These are phyloP conservation scores for Lampris megalopsis DNA, from an alignment of 2,113 vertebrate species.

Conservation along the genomic window DNA sequence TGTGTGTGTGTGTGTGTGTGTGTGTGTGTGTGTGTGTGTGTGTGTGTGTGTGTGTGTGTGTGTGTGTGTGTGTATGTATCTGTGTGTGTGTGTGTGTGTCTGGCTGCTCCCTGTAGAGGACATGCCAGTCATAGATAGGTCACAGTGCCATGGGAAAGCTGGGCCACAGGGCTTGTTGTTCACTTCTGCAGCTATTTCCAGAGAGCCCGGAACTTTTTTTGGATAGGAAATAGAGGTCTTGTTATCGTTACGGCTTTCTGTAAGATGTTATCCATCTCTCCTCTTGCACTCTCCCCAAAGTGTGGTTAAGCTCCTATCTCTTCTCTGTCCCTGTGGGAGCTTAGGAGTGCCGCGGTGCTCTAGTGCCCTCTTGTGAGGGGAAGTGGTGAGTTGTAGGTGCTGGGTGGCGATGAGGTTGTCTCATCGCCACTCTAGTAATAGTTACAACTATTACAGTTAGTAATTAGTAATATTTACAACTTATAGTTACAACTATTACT, in stretches of 20 bases:
- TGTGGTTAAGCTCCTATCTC: conserved; percentile 25
- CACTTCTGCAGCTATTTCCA: conserved; percentile 78
- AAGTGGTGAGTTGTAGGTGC: not conserved
- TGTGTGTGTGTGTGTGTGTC: not conserved
- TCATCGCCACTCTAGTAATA: no score
- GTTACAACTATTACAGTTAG: no score
- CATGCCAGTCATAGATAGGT: conserved; percentile 76
- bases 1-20: not conserved
- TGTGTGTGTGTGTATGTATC: not conserved
- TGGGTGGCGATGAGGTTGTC: not conserved
- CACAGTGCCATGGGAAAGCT: conserved; percentile 82
- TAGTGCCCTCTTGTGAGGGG: conserved; percentile 68
- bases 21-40: not conserved
- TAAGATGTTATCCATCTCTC: conserved; percentile 75
- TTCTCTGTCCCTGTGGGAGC: conserved; percentile 36
- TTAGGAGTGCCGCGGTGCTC: conserved; percentile 38
- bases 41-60: conserved; percentile 20
- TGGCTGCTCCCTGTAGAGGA: conserved; percentile 51
- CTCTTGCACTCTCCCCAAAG: conserved; percentile 46
- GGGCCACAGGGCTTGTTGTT: conserved; percentile 72
- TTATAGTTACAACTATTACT: not conserved
- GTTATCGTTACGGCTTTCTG: conserved; percentile 37
- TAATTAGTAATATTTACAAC: no score
- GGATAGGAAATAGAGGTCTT: conserved; percentile 72
- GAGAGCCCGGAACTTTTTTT: conserved; percentile 64